These are phyloP conservation scores for Podiceps cristatus DNA, from an alignment of 2,113 vertebrate species.

Conservation along the genomic window DNA sequence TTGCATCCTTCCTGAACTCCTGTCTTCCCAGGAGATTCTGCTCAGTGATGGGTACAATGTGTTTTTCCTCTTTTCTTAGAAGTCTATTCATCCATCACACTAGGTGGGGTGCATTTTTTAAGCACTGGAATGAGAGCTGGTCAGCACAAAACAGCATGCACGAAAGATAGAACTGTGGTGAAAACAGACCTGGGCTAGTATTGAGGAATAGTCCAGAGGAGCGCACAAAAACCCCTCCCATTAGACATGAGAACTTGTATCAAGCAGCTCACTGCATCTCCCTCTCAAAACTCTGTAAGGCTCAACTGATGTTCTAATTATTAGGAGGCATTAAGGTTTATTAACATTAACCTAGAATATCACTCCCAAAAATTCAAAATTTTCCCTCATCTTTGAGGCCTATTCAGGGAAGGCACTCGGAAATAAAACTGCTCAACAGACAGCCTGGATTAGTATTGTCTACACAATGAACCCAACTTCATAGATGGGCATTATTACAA, in stretches of 20 bases:
- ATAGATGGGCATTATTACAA: background rate
- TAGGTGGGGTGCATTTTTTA: conserved; percentile 47
- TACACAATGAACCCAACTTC: background rate
- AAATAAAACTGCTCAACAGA: background rate
- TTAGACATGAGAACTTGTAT: background rate
- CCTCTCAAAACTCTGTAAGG: background rate
- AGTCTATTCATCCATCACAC: background rate
- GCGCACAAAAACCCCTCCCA: background rate
- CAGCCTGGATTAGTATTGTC: background rate
- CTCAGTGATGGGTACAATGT: background rate
- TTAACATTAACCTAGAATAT: background rate
- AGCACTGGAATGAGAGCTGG: background rate
- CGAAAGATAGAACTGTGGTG: background rate
- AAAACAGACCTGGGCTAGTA: background rate
- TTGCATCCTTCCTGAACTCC: background rate
- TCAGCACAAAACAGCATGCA: background rate
- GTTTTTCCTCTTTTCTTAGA: conserved; percentile 26
- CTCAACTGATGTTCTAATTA: background rate
- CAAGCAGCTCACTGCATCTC: background rate
- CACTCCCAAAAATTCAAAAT: background rate
- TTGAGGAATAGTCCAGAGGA: background rate
- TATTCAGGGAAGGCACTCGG: background rate
- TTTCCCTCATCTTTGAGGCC: background rate
- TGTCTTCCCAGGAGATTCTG: background rate
- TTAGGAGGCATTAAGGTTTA: background rate